Percentiles rank a stretch among this genome's conserved stretches.
Conservation (phyloP, 37 sponge, comb jelly and placozoan species). For the Ianthella basta region DNA sequence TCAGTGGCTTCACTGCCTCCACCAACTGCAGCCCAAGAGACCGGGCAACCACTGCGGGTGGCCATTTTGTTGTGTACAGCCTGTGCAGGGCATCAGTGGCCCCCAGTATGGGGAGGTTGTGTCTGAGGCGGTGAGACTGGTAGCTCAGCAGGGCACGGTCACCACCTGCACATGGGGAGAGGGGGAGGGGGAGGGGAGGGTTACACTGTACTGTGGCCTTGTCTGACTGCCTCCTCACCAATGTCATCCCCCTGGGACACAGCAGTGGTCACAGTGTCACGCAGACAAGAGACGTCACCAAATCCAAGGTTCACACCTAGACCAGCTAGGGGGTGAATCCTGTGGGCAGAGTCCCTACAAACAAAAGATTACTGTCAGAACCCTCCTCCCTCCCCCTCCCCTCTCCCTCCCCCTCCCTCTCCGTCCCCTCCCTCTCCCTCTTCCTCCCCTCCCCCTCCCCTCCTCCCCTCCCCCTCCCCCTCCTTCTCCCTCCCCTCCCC, state of each 20-base stretch:
- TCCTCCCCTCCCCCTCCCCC: too few species aligned
- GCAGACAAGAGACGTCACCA: conserved; percentile 60
- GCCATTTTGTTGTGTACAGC: conserved; percentile 58
- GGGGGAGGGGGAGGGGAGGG: neutral
- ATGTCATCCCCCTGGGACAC: conserved; percentile 53
- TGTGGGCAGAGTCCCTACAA: conserved; percentile 73
- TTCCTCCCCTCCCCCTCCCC: too few species aligned
- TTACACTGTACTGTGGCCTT: neutral
- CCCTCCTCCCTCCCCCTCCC: too few species aligned
- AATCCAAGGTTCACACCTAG: conserved; percentile 84
- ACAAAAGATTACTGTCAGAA: neutral
- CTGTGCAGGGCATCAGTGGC: conserved; percentile 48
- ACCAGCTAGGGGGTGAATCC: conserved; percentile 83
- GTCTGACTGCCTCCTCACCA: conserved; percentile 39
- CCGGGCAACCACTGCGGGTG: conserved; percentile 34
- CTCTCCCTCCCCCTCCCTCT: too few species aligned
- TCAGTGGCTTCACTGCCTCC: conserved; percentile 38
- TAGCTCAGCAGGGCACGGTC: conserved; percentile 37
- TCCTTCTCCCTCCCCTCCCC: too few species aligned
- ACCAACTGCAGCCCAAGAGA: conserved; percentile 40
- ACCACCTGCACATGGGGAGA: conserved; percentile 32
- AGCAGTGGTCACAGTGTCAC: conserved; percentile 24
- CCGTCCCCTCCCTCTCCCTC: too few species aligned
- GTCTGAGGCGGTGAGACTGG: conserved; percentile 48
- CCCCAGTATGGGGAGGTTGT: conserved; percentile 62